Conservation (phyloP, 1,140 invertebrate species). For the Archivesica marissinica region DNA sequence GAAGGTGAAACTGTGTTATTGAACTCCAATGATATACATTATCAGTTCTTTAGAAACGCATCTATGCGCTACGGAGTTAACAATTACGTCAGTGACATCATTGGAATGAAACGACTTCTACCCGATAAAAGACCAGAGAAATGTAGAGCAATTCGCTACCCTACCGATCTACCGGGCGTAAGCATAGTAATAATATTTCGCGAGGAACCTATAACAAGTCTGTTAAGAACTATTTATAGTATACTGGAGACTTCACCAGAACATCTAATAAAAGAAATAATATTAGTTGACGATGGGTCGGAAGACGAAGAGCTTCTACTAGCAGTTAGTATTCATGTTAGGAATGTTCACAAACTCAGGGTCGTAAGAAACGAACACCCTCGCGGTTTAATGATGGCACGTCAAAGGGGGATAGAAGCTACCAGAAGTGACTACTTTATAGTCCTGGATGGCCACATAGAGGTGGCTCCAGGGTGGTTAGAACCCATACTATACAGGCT, state of each 20-base stretch:
- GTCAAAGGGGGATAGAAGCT: conserved; percentile 31
- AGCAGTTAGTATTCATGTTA: conserved; percentile 9
- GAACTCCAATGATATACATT: background rate
- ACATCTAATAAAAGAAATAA: conserved; percentile 93
- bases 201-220: conserved; percentile 93
- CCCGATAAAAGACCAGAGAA: conserved; percentile 24
- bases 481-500: conserved; percentile 33
- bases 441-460: conserved; percentile 44
- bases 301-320: background rate
- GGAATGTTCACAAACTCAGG: conserved; percentile 33
- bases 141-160: conserved; percentile 35
- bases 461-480: conserved; percentile 30
- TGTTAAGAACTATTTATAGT: conserved; percentile 93
- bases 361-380: conserved; percentile 24
- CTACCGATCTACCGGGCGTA: conserved; percentile 83
- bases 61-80: conserved; percentile 24
- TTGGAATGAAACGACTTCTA: conserved; percentile 8
- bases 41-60: background rate
- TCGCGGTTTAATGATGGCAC: conserved; percentile 31
- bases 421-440: conserved; percentile 26
- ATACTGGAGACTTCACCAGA: conserved; percentile 92
- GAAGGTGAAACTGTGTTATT: background rate
- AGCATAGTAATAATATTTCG: conserved; percentile 93
- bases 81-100: conserved; percentile 20
- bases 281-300: conserved; percentile 91